A percentile compares a stretch with the other conserved stretches of the same genome.
phyloP scores from a whole-genome alignment of 2,113 vertebrate genomes.

The Hylia prasina region DNA sequence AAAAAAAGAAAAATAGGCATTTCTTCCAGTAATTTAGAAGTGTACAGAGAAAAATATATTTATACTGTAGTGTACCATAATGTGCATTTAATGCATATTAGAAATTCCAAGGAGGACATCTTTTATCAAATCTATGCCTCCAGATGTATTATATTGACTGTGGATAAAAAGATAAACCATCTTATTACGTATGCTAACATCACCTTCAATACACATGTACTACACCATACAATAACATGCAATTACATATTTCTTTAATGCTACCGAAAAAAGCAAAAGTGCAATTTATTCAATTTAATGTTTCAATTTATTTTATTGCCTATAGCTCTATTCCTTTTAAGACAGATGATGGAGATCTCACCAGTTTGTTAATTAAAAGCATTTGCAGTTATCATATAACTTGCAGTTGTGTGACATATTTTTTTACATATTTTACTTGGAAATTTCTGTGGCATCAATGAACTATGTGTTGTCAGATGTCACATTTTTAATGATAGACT shows the following conservation, averaged over 20 bases:
- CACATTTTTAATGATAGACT: background rate
- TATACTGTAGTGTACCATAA: background rate
- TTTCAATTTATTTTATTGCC: background rate
- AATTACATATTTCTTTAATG: background rate
- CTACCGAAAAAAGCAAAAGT: background rate
- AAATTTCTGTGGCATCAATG: background rate
- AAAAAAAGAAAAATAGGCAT: background rate
- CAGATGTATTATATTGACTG: background rate
- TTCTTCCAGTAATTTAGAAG: background rate
- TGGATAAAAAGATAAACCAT: background rate
- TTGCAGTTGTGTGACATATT: background rate
- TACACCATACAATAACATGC: background rate
- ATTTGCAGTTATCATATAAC: background rate
- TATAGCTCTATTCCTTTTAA: background rate
- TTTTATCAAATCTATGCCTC: background rate
- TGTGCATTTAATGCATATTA: background rate
- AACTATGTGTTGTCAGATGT: background rate
- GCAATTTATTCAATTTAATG: too few species aligned
- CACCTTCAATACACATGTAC: background rate
- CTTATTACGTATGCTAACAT: background rate
- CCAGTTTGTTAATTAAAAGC: background rate
- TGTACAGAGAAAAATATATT: background rate
- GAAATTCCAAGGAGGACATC: background rate
- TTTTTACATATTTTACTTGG: background rate
- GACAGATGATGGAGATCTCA: background rate